phyloP scores from a whole-genome alignment of 2,797 vertebrate species.

The Ibycter americanus region DNA sequence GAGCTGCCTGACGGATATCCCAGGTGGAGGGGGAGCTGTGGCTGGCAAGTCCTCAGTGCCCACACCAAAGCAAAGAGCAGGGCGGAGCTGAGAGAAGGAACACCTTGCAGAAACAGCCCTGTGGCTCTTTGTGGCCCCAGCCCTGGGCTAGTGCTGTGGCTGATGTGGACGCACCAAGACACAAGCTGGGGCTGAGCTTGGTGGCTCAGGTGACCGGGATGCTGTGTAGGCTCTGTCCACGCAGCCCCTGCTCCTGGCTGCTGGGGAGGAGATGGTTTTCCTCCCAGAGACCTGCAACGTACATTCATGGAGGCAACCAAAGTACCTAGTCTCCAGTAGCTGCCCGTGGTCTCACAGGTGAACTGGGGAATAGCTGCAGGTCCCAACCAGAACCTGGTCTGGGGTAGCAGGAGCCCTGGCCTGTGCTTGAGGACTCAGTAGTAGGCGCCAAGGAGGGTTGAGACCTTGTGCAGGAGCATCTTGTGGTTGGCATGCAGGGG shows the following conservation, averaged over 20 bases:
- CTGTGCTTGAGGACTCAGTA: slow-evolving; percentile 73
- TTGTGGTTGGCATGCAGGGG: slow-evolving; percentile 80
- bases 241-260: not conserved
- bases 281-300: not conserved
- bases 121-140: not conserved
- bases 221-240: not conserved
- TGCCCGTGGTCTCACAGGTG: not conserved
- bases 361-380: not conserved
- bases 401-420: not conserved
- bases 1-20: not conserved
- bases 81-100: not conserved
- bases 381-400: not conserved
- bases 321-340: not conserved
- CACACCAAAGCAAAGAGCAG: not conserved
- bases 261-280: not conserved
- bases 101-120: not conserved
- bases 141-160: not conserved
- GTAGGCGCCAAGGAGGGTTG: slow-evolving; percentile 74
- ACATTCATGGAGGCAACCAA: not conserved
- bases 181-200: not conserved
- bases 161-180: not conserved
- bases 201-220: not conserved
- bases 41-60: not conserved
- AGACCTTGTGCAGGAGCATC: slow-evolving; percentile 78
- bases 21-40: not conserved